These are phyloP conservation scores for Napeogenes inachia DNA, from an alignment of 2,888 invertebrate species.

Conservation along the genomic window DNA sequence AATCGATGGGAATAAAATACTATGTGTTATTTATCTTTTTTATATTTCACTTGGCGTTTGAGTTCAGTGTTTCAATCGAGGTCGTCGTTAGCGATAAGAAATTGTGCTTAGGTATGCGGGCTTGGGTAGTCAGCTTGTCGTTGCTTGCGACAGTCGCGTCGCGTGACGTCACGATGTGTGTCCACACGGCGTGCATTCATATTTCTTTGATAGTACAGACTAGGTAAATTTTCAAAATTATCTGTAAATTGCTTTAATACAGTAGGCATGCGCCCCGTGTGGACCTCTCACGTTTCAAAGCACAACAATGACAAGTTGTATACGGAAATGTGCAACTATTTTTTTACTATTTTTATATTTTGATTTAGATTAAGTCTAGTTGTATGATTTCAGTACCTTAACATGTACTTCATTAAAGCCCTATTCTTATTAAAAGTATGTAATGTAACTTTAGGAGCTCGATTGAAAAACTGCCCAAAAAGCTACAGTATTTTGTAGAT, in stretches of 20 bases:
- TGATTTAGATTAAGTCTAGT: slow-evolving; percentile 76
- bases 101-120: slow-evolving; percentile 42
- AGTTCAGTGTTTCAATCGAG: slow-evolving; percentile 71
- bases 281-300: slow-evolving; percentile 41
- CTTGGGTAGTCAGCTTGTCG: slow-evolving; percentile 41
- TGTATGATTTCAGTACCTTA: slow-evolving; percentile 71
- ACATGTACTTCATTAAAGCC: slow-evolving; percentile 66
- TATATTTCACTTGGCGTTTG: slow-evolving; percentile 73
- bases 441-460: slow-evolving; percentile 57
- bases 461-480: slow-evolving; percentile 71
- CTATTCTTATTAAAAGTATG: slow-evolving; percentile 65
- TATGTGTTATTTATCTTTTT: slow-evolving; percentile 77
- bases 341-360: slow-evolving; percentile 78
- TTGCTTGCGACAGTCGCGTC: slow-evolving; percentile 31
- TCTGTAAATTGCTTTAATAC: slow-evolving; percentile 25
- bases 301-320: slow-evolving; percentile 69
- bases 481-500: slow-evolving; percentile 77
- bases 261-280: slow-evolving; percentile 26
- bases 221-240: slow-evolving; percentile 26
- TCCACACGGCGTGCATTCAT: slow-evolving; percentile 18
- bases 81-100: slow-evolving; percentile 36
- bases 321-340: slow-evolving; percentile 72
- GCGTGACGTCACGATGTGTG: slow-evolving; percentile 19
- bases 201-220: slow-evolving; percentile 16
- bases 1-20: slow-evolving; percentile 70